A percentile compares a stretch with the other conserved stretches of the same genome.
Conservation (phyloP, 2,888 invertebrate species). For the Arrhopalites spinosus region DNA sequence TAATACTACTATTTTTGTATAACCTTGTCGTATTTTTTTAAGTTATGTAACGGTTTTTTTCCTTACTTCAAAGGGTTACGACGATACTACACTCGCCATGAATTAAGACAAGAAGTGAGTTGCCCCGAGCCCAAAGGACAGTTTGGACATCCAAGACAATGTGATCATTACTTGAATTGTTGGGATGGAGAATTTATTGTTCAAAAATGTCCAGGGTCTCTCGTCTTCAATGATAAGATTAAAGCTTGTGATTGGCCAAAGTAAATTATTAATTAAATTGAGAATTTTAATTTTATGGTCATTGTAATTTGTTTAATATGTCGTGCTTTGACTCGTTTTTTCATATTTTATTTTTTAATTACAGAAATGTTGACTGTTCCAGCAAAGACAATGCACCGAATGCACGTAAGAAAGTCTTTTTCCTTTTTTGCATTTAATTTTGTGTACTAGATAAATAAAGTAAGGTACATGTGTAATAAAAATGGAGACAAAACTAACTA, state of each 20-base stretch:
- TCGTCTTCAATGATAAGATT: conserved; percentile 6
- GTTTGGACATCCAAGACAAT: conserved; percentile 11
- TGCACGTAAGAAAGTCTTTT: neutral
- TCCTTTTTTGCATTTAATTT: neutral
- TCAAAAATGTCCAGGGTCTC: conserved; percentile 1
- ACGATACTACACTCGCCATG: neutral
- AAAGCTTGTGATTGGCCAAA: conserved; percentile 23
- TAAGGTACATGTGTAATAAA: no score
- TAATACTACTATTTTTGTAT: no score
- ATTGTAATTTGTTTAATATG: neutral
- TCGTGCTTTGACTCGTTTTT: neutral
- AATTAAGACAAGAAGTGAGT: neutral
- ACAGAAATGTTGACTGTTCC: conserved; percentile 17
- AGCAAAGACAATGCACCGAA: neutral
- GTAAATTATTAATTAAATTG: neutral
- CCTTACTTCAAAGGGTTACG: neutral
- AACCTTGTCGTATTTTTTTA: no score
- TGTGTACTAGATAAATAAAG: no score
- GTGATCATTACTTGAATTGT: conserved; percentile 7
- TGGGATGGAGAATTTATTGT: conserved; percentile 11
- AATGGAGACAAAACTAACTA: no score
- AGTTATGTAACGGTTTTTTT: no score
- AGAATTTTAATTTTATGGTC: neutral
- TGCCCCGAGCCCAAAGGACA: conserved; percentile 18
- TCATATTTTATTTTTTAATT: neutral